Base-by-base conservation (phyloP, 2,888 invertebrate genomes). In the Drosophila imparisetae region DNA sequence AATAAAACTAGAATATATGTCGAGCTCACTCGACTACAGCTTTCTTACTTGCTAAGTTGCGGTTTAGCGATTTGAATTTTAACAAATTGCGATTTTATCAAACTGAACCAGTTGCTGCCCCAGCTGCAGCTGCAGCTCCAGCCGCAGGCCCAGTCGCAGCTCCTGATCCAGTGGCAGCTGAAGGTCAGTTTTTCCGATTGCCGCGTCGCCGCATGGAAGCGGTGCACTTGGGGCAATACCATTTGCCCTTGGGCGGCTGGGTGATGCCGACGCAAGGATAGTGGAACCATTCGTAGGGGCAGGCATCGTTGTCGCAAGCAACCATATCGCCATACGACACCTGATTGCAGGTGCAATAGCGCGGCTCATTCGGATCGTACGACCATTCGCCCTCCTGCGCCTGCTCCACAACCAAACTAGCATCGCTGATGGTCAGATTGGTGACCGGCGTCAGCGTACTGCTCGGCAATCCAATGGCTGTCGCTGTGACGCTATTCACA, bases 231-330 rank as follows among this genome's bases (percentile, higher is more conserved):
- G 98, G 98, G 93, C 99, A 99, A 93, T 97, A 99, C 99, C 99
- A 99, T 93, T 99, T 99, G 65, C 99, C 98, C 93, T 98, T 98
- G 0, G 99, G 99, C 50, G 98, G 97, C 64, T 98, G 97, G 0
- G 97, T 97, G 82, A 99, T 97, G 57, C 98, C 98, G 59, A 99
- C 99, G 93, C 99, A 99, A 8, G 97, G 97, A 94, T 99, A 99
- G 94, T 99, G 99, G 94, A 99, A 99, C 99, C 99, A 99, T 93
- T 99, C 98, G 91, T 97, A 98, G 2, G 98, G 98, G 93, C 99
- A 99, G 91, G 98, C 97, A 93, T 97, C 97, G 93, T 99, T 99
- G 94, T 99, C 99, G 94, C 99, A 99, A 72, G 99, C 99, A 50
- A 99, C 98, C 99, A 99, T 99, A 92, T 98, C 98, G 1, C 99